A percentile compares a stretch with the other conserved stretches of the same genome.
Evolutionary conservation across 2,888 invertebrate genomes (phyloP).

Genomic region (Cheilosia scutellata): DNA sequence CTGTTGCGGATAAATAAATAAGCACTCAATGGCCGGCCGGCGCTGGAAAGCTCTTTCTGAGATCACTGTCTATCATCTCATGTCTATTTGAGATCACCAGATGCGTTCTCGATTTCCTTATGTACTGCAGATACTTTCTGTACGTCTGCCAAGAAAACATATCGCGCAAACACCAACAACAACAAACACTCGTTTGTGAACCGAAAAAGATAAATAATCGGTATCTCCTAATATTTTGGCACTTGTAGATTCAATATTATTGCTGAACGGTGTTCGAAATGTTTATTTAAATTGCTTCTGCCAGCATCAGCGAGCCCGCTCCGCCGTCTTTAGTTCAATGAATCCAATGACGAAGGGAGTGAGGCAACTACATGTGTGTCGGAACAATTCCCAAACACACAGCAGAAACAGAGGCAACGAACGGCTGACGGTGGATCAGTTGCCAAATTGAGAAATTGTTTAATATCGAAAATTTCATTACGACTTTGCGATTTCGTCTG

Average conservation of each 20-base stretch:
- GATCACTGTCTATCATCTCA: constrained; percentile 15
- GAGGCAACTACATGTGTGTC: constrained; percentile 17
- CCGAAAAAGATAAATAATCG: constrained; percentile 24
- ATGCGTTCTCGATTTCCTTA: not conserved
- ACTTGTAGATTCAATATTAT: constrained; percentile 53
- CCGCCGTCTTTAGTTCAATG: constrained; percentile 3
- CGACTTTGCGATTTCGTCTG: not conserved
- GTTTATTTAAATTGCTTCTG: constrained; percentile 49
- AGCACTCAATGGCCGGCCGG: not conserved
- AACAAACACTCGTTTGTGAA: not conserved
- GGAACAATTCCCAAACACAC: constrained; percentile 14
- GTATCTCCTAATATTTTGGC: constrained; percentile 46
- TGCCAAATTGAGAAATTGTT: constrained; percentile 33
- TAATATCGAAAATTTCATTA: constrained; percentile 30
- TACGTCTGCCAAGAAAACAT: constrained; percentile 23
- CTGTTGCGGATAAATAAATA: constrained; percentile 41
- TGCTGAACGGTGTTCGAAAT: constrained; percentile 38
- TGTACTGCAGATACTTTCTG: constrained; percentile 36
- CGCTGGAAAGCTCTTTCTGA: not conserved
- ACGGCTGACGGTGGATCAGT: not conserved
- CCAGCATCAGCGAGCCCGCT: not conserved
- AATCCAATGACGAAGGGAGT: not conserved
- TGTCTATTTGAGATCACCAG: constrained; percentile 1
- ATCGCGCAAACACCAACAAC: constrained; percentile 17
- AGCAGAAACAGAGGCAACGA: not conserved